Percentiles rank a stretch among this genome's conserved stretches.
These are phyloP conservation scores for Atethmia centrago DNA, from an alignment of 2,888 invertebrate species.

Conservation along the genomic window DNA sequence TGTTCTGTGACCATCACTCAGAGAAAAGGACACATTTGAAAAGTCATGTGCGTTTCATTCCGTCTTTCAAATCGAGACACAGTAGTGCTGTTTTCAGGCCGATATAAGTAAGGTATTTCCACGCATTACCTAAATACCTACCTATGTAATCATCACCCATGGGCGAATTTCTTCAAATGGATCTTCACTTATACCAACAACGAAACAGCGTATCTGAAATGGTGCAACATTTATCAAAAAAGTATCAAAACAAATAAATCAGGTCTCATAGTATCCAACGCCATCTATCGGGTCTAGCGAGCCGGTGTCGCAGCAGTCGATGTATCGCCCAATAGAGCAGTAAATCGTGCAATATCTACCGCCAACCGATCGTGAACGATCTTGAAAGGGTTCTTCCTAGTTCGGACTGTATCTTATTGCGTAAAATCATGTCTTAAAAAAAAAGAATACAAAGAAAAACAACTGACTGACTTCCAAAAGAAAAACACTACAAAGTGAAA, in stretches of 20 bases:
- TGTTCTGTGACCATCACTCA: no score
- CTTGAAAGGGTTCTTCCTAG: constrained; percentile 40
- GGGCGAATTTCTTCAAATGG: background rate
- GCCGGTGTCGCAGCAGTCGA: constrained; percentile 73
- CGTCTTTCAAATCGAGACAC: background rate
- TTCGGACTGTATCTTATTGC: constrained; percentile 14
- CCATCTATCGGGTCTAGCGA: constrained; percentile 54
- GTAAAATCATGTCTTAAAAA: no score
- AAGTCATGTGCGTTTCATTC: background rate
- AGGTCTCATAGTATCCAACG: constrained; percentile 45
- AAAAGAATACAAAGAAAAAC: no score
- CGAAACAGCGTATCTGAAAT: background rate
- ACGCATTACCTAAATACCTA: background rate
- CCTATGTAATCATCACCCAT: background rate
- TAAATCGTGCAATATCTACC: constrained; percentile 77
- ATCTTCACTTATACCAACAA: background rate
- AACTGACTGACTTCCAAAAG: no score
- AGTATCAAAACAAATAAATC: constrained; percentile 47
- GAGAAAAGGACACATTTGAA: background rate
- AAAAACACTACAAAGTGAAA: no score
- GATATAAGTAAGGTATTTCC: background rate
- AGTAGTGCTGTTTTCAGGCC: background rate
- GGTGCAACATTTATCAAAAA: constrained; percentile 23
- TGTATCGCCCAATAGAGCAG: constrained; percentile 78
- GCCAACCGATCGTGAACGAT: constrained; percentile 74